Base-by-base conservation (phyloP, 1,140 invertebrate species). In the Drosophila sp. region DNA sequence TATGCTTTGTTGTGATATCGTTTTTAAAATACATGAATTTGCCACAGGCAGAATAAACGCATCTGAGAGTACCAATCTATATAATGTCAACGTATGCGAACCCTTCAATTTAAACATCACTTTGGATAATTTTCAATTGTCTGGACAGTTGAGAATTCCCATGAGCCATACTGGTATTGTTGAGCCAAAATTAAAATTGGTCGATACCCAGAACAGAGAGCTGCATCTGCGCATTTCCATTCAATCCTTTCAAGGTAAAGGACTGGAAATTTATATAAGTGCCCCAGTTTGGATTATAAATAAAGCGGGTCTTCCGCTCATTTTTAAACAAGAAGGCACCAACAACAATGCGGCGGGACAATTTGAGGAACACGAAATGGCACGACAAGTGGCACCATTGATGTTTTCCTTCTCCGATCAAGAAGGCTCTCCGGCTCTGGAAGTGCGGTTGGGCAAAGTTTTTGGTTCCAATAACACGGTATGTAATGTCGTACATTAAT, bases 281-380 rank as follows among this genome's bases (percentile, higher is more conserved):
- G 96, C 97, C 25, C 96, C 96, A 1, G 99, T 96, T 93, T 99
- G 98, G 98, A 95, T 99, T 74, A 95, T 99, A 30, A 99, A 99
- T 92, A 97, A 97, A 92, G 98, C 97, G 11, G 98, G 98, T 0
- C 93, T 99, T 41, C 98, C 98, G 1, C 92, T 99, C n/a, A 95
- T 99, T 25, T 98, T 98, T 91, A 95, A 95, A 83, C 98, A 99
- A 93, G 98, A 98, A 92, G 97, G 97, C 6, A 95, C 94, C 8
- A 93, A 93, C 4, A 84, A 92, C 2, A 97, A 98, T 85, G 95
- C 96, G 60, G 97, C 98, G 2, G 98, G 98, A 7, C 98, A 99
- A 93, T 97, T 96, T 92, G 95, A 96, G 61, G 98, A 99, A 91
- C 97, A 99, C 90, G 98, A 99, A 93, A 94, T 96, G 57, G 98